Conservation (phyloP, 2,113 vertebrate species). For the Eolophus roseicapilla region DNA sequence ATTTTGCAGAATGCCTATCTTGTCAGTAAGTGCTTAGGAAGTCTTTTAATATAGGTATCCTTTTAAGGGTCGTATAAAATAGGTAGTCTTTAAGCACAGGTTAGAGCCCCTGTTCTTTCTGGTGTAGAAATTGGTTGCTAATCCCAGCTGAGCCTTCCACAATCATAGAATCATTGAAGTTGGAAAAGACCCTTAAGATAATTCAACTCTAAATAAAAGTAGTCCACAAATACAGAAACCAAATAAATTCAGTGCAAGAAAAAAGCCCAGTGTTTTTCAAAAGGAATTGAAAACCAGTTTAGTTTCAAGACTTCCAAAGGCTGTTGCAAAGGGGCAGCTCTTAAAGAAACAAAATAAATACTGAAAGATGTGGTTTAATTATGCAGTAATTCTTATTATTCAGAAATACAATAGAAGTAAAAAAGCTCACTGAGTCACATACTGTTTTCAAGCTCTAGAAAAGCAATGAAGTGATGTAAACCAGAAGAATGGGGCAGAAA, state of each 20-base stretch:
- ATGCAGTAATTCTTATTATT: neutral
- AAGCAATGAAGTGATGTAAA: neutral
- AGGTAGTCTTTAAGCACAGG: neutral
- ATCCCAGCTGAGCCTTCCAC: neutral
- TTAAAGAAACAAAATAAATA: neutral
- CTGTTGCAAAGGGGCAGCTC: neutral
- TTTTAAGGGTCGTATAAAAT: neutral
- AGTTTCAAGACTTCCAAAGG: neutral
- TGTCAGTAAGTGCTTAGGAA: neutral
- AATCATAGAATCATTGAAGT: neutral
- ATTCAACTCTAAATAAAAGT: neutral
- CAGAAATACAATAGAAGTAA: slow-evolving; percentile 20
- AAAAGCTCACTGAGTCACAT: neutral
- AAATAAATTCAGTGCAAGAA: neutral
- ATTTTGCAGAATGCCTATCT: neutral
- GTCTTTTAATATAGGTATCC: neutral
- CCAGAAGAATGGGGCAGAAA: neutral
- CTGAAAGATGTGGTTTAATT: neutral
- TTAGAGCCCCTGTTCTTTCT: neutral
- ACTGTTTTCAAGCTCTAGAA: neutral
- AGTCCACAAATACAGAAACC: neutral
- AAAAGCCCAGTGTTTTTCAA: neutral
- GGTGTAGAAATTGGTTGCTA: neutral
- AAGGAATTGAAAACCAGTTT: neutral
- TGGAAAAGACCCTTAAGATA: neutral